A percentile compares a stretch with the other conserved stretches of the same genome.
phyloP scores from a whole-genome alignment of 1,140 invertebrate genomes.

The Drosophila albomicans region DNA sequence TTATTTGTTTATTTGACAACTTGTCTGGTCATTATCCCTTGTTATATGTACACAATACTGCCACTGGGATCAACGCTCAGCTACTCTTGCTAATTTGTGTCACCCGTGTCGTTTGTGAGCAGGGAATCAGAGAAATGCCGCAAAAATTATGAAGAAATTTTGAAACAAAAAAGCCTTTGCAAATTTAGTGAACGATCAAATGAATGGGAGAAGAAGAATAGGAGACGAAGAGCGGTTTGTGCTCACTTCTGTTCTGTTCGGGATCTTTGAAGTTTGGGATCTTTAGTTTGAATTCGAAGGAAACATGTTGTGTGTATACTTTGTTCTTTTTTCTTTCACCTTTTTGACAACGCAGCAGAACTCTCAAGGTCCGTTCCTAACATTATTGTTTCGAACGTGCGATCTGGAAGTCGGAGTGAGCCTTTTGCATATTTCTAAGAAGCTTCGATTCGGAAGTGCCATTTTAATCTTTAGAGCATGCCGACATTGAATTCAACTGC shows the following conservation, averaged over 20 bases:
- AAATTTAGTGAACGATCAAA: slow-evolving; percentile 45
- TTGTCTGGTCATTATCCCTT: slow-evolving; percentile 74
- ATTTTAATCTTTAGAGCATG: slow-evolving; percentile 32
- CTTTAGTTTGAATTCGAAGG: slow-evolving; percentile 51
- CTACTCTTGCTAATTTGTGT: slow-evolving; percentile 51
- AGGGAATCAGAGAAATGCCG: slow-evolving; percentile 62
- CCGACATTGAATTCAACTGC: slow-evolving; percentile 12
- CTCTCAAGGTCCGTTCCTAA: slow-evolving; percentile 50
- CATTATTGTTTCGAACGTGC: slow-evolving; percentile 44
- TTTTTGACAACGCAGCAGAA: slow-evolving; percentile 50
- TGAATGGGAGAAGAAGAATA: slow-evolving; percentile 46
- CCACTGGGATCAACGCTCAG: slow-evolving; percentile 7
- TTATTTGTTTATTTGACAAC: slow-evolving; percentile 54
- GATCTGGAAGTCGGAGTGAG: slow-evolving; percentile 22
- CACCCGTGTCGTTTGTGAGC: slow-evolving; percentile 10
- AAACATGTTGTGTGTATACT: slow-evolving; percentile 50
- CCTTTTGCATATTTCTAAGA: slow-evolving; percentile 58
- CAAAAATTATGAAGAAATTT: slow-evolving; percentile 81
- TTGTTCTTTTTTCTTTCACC: slow-evolving; percentile 32
- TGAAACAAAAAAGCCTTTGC: slow-evolving; percentile 52
- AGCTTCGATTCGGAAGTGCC: slow-evolving; percentile 68
- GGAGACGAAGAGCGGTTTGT: neutral
- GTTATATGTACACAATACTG: slow-evolving; percentile 39
- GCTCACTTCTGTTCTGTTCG: slow-evolving; percentile 16
- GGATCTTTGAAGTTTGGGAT: slow-evolving; percentile 59